These are phyloP conservation scores for Apotomis turbidana DNA, from an alignment of 2,888 invertebrate genomes.

Conservation along the genomic window DNA sequence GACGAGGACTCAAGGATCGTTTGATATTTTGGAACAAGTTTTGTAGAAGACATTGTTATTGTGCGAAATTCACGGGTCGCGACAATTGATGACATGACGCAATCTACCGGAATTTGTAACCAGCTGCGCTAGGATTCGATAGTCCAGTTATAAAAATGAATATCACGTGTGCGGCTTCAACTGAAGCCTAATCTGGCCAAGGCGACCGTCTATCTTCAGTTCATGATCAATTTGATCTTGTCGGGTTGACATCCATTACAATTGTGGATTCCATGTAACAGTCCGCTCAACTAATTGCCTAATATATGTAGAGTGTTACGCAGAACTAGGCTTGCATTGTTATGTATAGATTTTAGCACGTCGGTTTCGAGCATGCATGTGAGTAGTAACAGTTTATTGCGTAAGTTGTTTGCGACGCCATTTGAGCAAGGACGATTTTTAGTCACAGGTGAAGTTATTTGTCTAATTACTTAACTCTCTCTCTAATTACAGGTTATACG, in stretches of 20 bases:
- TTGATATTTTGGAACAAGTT: conserved; percentile 15
- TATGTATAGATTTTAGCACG: conserved; percentile 34
- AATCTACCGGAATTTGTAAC: neutral
- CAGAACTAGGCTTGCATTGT: conserved; percentile 1
- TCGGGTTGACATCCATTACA: conserved; percentile 14
- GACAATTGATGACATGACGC: neutral
- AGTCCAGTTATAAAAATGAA: neutral
- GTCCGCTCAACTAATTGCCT: conserved; percentile 10
- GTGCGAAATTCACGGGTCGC: neutral
- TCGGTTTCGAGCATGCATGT: conserved; percentile 23
- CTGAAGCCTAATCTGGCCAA: conserved; percentile 3
- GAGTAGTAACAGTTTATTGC: conserved; percentile 24
- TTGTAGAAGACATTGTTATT: neutral
- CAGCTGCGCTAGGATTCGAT: neutral
- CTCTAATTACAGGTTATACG: no score
- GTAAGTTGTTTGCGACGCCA: conserved; percentile 36
- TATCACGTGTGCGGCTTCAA: conserved; percentile 11
- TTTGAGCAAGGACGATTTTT: conserved; percentile 38
- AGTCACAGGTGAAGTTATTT: conserved; percentile 12
- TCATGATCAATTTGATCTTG: conserved; percentile 19
- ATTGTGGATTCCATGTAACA: conserved; percentile 13
- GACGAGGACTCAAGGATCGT: conserved; percentile 18
- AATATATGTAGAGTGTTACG: conserved; percentile 13
- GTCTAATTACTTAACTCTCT: no score
- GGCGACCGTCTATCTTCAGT: neutral